Evolutionary conservation across 2,113 vertebrate species (phyloP).

Genomic region (Lagopus leucura): DNA sequence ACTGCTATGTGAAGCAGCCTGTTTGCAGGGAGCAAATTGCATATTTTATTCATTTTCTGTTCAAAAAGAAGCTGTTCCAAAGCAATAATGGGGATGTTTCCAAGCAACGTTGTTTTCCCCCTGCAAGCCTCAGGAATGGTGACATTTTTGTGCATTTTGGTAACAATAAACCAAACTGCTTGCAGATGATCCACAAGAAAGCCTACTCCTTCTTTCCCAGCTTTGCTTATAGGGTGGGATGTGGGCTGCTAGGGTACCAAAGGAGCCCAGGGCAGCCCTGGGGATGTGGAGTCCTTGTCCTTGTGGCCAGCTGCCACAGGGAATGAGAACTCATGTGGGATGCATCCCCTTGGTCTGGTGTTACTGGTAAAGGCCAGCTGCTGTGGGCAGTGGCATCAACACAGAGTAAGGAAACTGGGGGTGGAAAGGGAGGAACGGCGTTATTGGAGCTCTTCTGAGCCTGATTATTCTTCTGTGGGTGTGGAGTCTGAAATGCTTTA

Average conservation of each 20-base stretch:
- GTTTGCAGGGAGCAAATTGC: slow-evolving; percentile 16
- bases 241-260: too few relatives aligned
- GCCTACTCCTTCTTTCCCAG: not conserved
- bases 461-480: slow-evolving; percentile 46
- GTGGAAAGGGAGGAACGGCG: not conserved
- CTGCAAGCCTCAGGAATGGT: slow-evolving; percentile 9
- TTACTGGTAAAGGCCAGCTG: not conserved
- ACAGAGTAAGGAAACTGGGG: not conserved
- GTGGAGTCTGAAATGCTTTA: slow-evolving; percentile 36
- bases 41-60: slow-evolving; percentile 52
- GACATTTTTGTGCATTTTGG: not conserved
- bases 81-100: slow-evolving; percentile 65
- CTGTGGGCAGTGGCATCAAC: not conserved
- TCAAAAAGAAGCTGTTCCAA: slow-evolving; percentile 8
- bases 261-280: too few relatives aligned
- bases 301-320: too few relatives aligned
- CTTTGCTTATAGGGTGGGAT: accelerated
- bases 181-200: not conserved
- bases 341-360: too few relatives aligned
- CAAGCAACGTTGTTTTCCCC: slow-evolving; percentile 69
- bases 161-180: slow-evolving; percentile 9
- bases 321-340: too few relatives aligned
- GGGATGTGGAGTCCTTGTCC: too few relatives aligned
- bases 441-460: not conserved
- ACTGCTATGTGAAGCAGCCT: not conserved